Base-by-base conservation (phyloP, 2,113 vertebrate genomes). In the Festucalex cinctus region DNA sequence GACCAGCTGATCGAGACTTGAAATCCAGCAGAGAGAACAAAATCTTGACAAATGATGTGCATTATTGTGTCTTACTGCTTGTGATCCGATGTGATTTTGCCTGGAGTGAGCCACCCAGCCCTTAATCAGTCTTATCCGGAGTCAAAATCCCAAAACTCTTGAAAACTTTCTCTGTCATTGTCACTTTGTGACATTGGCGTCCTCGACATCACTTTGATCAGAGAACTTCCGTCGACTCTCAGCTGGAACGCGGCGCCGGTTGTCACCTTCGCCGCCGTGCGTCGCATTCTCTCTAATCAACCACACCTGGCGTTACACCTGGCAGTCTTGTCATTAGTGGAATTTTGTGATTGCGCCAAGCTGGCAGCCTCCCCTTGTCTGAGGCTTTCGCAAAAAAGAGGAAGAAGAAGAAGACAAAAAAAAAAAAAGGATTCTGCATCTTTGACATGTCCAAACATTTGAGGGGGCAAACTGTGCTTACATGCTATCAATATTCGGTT, bases 261-360 rank as follows among this genome's bases (percentile, higher is more conserved):
- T 83, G 84, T 89, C 85, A 81, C 82, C 79, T 80, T 86, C 66
- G 32, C 87, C 69, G 66, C 62, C 48, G 48, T 22, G 74, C 65
- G 43, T 81, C 74, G 76, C 80, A 66, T 86, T 86, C 69, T 58
- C 71, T 85, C 82, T 83, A 88, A 89, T 89, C 86, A 89, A 86
- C 86, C 88, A 87, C 88, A 87, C 86, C 88, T 87, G 88, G 86
- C 60, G 86, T 76, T 75, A 85, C 88, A 87, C 88, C 88, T 88
- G 88, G 81, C 77, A 81, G 82, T 78, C 73, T 69, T 68, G 63
- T 86, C 82, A 87, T 86, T 82, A 88, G 74, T 77, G 62, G 61
- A 85, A 73, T 79, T 86, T 70, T 70, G 73, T 84, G 81, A 89
- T 88, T 85, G 81, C 65, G 20, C 35, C 4, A 63, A 69, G 69